These are phyloP conservation scores for Limnephilus auricula DNA, from an alignment of 2,888 invertebrate species.

Conservation along the genomic window DNA sequence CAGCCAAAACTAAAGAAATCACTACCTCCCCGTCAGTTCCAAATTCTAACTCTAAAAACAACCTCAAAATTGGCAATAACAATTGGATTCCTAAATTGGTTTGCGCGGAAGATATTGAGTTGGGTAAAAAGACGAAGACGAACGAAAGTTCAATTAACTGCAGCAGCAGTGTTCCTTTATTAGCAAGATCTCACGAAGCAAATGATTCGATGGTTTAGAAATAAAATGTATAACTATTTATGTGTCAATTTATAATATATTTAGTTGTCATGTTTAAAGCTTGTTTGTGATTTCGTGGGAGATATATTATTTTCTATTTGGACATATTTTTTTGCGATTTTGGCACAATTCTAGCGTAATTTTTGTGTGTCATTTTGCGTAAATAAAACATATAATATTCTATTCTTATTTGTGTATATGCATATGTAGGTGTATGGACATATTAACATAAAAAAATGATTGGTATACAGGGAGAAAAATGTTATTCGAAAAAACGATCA, in stretches of 20 bases:
- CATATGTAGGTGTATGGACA: too few relatives aligned
- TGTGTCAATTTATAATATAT: too few relatives aligned
- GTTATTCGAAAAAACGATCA: too few relatives aligned
- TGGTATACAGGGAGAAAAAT: too few relatives aligned
- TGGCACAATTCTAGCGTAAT: not conserved
- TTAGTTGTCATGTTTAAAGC: slow-evolving; percentile 11
- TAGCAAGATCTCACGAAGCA: slow-evolving; percentile 74
- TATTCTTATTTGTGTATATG: too few relatives aligned
- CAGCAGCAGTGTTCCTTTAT: slow-evolving; percentile 75
- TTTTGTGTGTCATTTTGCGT: not conserved
- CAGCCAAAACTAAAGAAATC: slow-evolving; percentile 35
- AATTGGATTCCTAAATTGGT: slow-evolving; percentile 76
- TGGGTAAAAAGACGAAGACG: slow-evolving; percentile 73
- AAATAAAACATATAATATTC: not conserved
- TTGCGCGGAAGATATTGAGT: slow-evolving; percentile 75
- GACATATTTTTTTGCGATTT: too few relatives aligned
- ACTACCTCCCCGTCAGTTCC: slow-evolving; percentile 29
- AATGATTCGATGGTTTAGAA: slow-evolving; percentile 73
- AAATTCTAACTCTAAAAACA: slow-evolving; percentile 67
- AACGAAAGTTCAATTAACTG: slow-evolving; percentile 74
- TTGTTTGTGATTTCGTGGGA: not conserved
- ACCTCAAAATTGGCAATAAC: slow-evolving; percentile 75
- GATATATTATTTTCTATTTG: not conserved
- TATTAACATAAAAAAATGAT: too few relatives aligned
- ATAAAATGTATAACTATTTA: not conserved